phyloP scores from a whole-genome alignment of 2,888 invertebrate genomes.

The Scaeva pyrastri region DNA sequence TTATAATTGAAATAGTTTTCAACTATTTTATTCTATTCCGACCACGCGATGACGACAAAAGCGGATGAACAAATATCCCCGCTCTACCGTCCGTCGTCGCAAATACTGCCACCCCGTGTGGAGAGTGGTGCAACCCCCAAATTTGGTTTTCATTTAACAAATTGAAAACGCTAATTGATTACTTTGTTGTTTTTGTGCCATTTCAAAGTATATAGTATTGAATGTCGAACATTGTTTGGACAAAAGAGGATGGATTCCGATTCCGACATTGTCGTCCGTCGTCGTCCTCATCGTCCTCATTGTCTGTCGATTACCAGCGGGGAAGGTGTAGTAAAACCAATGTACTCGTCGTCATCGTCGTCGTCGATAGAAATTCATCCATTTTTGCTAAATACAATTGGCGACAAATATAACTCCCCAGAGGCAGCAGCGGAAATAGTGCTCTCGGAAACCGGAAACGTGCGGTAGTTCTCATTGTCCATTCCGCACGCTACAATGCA shows the following conservation, averaged over 20 bases:
- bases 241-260: background rate
- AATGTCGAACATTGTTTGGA: slow-evolving; percentile 47
- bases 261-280: no score
- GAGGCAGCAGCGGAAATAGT: slow-evolving; percentile 21
- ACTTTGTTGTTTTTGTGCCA: slow-evolving; percentile 35
- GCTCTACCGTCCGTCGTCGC: no score
- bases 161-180: slow-evolving; percentile 50
- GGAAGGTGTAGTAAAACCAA: background rate
- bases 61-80: no score
- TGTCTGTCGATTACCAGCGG: no score
- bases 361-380: slow-evolving; percentile 32
- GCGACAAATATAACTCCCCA: slow-evolving; percentile 32
- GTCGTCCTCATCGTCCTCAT: no score
- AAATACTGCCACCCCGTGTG: no score
- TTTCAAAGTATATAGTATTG: slow-evolving; percentile 14
- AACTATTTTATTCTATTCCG: no score
- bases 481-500: background rate
- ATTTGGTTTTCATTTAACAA: slow-evolving; percentile 44
- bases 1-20: no score
- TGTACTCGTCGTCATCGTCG: no score
- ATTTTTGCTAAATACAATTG: slow-evolving; percentile 37
- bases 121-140: background rate
- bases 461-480: slow-evolving; percentile 24
- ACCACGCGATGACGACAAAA: no score
- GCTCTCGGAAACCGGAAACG: slow-evolving; percentile 16